Conservation (phyloP, 1,140 invertebrate species). For the Metopolophium dirhodum region DNA sequence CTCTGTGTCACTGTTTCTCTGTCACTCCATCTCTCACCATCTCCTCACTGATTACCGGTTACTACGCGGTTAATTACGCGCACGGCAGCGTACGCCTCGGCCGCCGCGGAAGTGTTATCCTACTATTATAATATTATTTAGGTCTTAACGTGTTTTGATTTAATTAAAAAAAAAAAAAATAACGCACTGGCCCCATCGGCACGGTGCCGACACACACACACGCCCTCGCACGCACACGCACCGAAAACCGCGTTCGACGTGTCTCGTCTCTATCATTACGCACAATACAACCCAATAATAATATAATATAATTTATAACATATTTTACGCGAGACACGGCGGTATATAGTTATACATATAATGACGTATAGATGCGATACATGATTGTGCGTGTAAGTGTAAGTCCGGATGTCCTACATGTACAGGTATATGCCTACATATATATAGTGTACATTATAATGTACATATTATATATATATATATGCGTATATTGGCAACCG, state of each 20-base stretch:
- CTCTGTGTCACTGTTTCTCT: not conserved
- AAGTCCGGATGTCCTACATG: not conserved
- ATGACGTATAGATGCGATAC: not conserved
- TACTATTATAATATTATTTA: not conserved
- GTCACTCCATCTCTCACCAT: not conserved
- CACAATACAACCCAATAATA: not conserved
- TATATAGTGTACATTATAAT: too few species aligned
- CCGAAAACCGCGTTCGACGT: not conserved
- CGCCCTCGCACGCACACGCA: not conserved
- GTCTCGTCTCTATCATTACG: conserved; percentile 13
- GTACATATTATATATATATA: not conserved
- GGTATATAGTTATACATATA: too few species aligned
- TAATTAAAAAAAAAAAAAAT: conserved; percentile 52
- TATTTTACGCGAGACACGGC: not conserved
- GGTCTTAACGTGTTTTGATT: conserved; percentile 53
- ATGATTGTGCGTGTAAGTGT: not conserved
- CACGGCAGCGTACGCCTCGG: not conserved
- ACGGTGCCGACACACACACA: not conserved
- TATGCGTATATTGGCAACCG: not conserved
- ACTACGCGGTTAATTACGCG: not conserved
- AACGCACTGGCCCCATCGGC: not conserved
- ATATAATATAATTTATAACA: not conserved
- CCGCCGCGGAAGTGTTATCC: conserved; percentile 30
- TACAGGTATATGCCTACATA: not conserved
- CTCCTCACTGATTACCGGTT: not conserved